Evolutionary conservation across 2,797 vertebrate species (phyloP).

Genomic region (Tenualosa ilisha): DNA sequence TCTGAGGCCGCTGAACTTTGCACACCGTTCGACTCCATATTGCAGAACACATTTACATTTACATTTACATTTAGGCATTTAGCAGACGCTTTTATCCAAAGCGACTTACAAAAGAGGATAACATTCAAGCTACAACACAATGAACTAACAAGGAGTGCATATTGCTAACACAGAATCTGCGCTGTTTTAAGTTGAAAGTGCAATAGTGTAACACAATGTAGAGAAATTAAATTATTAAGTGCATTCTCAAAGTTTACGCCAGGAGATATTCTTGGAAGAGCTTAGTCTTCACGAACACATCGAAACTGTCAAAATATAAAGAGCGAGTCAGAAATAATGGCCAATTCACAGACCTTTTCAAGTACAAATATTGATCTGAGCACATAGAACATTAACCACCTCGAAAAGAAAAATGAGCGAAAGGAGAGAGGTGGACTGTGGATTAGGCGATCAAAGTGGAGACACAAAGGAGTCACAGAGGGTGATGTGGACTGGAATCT

Average conservation of each 20-base stretch:
- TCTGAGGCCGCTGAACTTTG: slow-evolving; percentile 34
- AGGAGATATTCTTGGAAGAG: too few relatives aligned
- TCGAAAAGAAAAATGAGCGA: slow-evolving; percentile 34
- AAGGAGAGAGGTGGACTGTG: slow-evolving; percentile 13
- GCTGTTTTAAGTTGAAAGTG: too few relatives aligned
- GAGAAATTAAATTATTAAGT: too few relatives aligned
- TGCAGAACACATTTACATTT: slow-evolving; percentile 34
- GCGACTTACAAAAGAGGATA: too few relatives aligned
- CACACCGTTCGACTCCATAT: slow-evolving; percentile 32
- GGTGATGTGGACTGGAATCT: neutral
- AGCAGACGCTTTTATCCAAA: too few relatives aligned
- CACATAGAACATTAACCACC: slow-evolving; percentile 48
- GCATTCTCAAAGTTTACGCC: too few relatives aligned
- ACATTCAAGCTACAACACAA: too few relatives aligned
- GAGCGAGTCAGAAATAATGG: slow-evolving; percentile 30
- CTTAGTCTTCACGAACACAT: too few relatives aligned
- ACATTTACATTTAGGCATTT: too few relatives aligned
- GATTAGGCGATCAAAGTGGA: slow-evolving; percentile 10
- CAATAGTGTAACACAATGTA: too few relatives aligned
- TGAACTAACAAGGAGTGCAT: too few relatives aligned
- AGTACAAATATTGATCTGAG: slow-evolving; percentile 46
- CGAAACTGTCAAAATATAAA: slow-evolving; percentile 34
- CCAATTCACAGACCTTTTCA: slow-evolving; percentile 36
- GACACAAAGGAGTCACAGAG: slow-evolving; percentile 21
- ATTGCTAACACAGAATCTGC: too few relatives aligned